These are phyloP conservation scores for Nomada goodeniana DNA, from an alignment of 2,888 invertebrate genomes.

Conservation along the genomic window DNA sequence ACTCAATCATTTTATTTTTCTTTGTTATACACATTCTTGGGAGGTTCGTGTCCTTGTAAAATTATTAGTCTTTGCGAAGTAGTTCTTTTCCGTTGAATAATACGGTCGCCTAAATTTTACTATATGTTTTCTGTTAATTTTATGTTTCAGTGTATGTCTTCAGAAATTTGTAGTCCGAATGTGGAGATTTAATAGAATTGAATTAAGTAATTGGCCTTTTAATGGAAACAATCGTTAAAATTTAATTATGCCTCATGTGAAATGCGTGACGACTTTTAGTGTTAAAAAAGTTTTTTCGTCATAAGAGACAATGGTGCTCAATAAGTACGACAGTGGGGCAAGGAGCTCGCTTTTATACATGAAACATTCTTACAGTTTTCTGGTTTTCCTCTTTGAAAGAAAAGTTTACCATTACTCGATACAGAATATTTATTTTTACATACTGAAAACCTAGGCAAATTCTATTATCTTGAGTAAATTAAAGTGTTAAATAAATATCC, in stretches of 20 bases:
- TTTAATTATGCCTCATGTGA: conserved; percentile 41
- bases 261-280: conserved; percentile 40
- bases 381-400: conserved; percentile 43
- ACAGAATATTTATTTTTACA: conserved; percentile 5
- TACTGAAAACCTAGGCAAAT: conserved; percentile 74
- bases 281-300: conserved; percentile 44
- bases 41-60: conserved; percentile 6
- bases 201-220: conserved; percentile 27
- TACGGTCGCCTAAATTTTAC: not conserved
- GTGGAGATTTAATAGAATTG: conserved; percentile 48
- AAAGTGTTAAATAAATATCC: conserved; percentile 15
- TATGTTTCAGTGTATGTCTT: conserved; percentile 1
- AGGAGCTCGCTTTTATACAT: conserved; percentile 79
- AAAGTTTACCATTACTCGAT: not conserved
- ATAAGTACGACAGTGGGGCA: conserved; percentile 79
- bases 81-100: not conserved
- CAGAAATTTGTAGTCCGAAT: conserved; percentile 55
- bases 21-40: conserved; percentile 1
- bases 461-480: conserved; percentile 8
- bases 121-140: conserved; percentile 3
- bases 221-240: conserved; percentile 18
- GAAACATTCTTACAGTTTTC: conserved; percentile 70
- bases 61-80: conserved; percentile 6
- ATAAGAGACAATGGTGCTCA: conserved; percentile 50
- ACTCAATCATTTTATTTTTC: conserved; percentile 3